Evolutionary conservation across 2,888 invertebrate species (phyloP), one percentile per base, ranked within the genome.

Genomic region (Xylota sylvarum): DNA sequence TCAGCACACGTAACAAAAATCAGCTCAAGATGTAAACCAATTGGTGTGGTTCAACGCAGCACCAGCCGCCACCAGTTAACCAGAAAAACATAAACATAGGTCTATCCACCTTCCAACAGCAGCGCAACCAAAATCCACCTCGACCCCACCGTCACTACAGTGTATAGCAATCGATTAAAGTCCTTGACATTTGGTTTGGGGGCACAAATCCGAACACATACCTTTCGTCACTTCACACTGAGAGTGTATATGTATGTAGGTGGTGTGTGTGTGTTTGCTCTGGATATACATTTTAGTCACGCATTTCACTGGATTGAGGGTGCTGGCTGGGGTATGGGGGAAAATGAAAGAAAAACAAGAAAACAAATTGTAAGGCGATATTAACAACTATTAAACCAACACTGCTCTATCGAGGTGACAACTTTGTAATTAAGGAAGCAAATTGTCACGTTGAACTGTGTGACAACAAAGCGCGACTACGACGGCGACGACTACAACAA

Each of bases 101-200:
- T 83, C 64, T 77, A 17, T 43, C 32, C 12, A 27, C 12, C 56
- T 17, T 37, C 30, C 40, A 23, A 55, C 10, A 4, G 1, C n/a
- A 6, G 14, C 7, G 9, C n/a, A n/a, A n/a, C n/a, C n/a, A n/a
- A n/a, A n/a, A n/a, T n/a, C n/a, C 76, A 30, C 43, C 69, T 30
- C 30, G 12, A 30, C 9, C n/a, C n/a, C 17, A 17, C 17, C 19
- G 23, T 23, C 19, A 27, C 40, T 2, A 69, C 55, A 35, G 5
- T 35, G 32, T 27, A 27, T 27, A 30, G 48, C 69, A 76, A 85
- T 85, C 80, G 85, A 81, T 85, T 76, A 67, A 81, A 85, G 76
- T 81, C 85, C 81, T 85, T 81, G 85, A 85, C 85, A 81, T 81
- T 85, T 77, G 70, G 81, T 81, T 81, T 76, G 81, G 65, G 85